Evolutionary conservation across 2,888 invertebrate species (phyloP), one percentile per base, ranked within the genome.

Genomic region (Lomographa bimaculata): DNA sequence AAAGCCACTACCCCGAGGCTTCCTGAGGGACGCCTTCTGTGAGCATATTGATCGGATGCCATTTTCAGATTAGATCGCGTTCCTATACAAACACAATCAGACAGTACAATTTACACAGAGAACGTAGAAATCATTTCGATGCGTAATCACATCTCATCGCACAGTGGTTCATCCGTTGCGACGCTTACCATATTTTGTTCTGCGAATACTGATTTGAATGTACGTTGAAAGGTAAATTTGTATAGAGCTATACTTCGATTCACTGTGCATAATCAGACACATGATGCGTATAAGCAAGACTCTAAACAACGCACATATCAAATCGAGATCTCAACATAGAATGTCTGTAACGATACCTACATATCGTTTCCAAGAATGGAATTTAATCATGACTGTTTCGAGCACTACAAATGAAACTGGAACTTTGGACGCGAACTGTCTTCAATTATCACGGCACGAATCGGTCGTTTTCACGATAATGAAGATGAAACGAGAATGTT

Each of bases 401-500:
- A 25, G 21, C 29, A 6, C 18, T 19, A 34, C 19, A 25, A 44
- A 33, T 33, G 29, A 25, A 43, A 44, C 24, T 29, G 37, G 36
- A 28, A 36, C 35, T 40, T 38, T 30, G 30, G 30, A 52, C 10
- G 44, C 28, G 29, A 36, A 50, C 34, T 48, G 34, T 41, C 40
- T 52, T 50, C 46, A 45, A 54, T 57, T 50, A 61, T 53, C 34
- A 26, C 42, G 36, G 25, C 50, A 42, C 16, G 44, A 53, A 46
- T 55, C 50, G 37, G 44, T 43, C 48, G 30, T 27, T 46, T 41
- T 30, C 33, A 42, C 41, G 48, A 52, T 61, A 62, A 61, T 65
- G 54, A 56, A 57, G 63, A 59, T 54, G 47, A 56, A 61, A 57
- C 49, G 51, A 55, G 56, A 58, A 47, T 39, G 37, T 45, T 57